Evolutionary conservation across 1,140 invertebrate species (phyloP), one percentile per base, ranked within the genome.

Genomic region (Magallana ariakensis): DNA sequence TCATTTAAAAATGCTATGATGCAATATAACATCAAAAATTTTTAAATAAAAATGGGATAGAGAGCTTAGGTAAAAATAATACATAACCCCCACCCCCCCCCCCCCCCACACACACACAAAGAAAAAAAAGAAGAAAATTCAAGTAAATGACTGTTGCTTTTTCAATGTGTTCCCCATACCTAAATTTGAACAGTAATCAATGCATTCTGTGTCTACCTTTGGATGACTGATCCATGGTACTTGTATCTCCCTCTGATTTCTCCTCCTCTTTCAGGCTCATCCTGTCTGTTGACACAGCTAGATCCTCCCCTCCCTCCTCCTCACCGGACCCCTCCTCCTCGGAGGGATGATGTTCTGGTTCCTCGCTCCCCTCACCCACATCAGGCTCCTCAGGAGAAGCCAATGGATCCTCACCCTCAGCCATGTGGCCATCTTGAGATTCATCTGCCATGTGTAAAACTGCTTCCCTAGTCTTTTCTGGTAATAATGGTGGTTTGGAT

Each of bases 401-500:
- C 22, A 10, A 13, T 7, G 7, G 80, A 26, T 85, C 80, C 75
- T 83, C 87, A 57, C 83, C 33, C 53, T 85, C 57, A 7, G 85
- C 94, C 84, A 33, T 75, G 16, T 84, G 58, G 75, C 4, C 26
- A 16, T 56, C 70, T 16, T 80, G 85, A 26, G 19, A 53, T 9
- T 60, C 84, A 75, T 46, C 66, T 16, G 2, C 62, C 62, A 15
- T 33, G 62, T 84, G 26, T 13, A 10, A 56, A 13, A 60, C 85
- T 66, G 83, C 8, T 60, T 85, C 87, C 83, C 55, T 53, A 46
- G 26, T 46, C 55, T 70, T 55, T 70, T 90, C 89, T 16, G 85
- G 85, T 10, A 91, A 80, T 0, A 86, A 11, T 57, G 92, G 92
- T 57, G 90, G 91, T 46, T 88, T 81, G 4, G 89, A 90, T 82